Conservation (phyloP, 2,888 invertebrate species). For the Harpalus rufipes region DNA sequence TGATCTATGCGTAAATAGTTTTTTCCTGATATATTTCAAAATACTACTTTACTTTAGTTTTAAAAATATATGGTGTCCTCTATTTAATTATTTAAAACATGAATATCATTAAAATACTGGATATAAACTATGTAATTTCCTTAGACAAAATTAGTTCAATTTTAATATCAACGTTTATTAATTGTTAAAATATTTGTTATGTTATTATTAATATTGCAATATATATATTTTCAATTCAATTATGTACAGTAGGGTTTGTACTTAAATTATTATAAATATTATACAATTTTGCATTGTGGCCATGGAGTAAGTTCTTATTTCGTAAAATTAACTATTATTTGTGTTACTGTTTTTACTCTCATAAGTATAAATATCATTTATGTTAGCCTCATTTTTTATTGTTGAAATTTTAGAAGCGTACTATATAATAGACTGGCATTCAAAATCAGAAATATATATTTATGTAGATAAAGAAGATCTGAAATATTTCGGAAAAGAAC, state of each 20-base stretch:
- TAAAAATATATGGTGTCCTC: too few species aligned
- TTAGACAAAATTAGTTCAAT: too few species aligned
- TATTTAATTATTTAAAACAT: too few species aligned
- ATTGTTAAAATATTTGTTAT: too few species aligned
- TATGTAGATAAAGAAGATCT: slow-evolving; percentile 87
- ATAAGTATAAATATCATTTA: neutral
- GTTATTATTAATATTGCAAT: neutral
- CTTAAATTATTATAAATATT: slow-evolving; percentile 86
- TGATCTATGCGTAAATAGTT: too few species aligned
- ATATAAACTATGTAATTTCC: too few species aligned
- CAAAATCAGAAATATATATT: slow-evolving; percentile 83
- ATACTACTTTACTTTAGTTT: too few species aligned
- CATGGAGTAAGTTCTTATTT: slow-evolving; percentile 84
- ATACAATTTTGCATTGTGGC: slow-evolving; percentile 86
- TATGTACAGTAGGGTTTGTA: neutral
- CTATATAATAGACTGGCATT: slow-evolving; percentile 91
- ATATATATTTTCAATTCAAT: neutral
- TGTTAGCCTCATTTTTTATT: neutral
- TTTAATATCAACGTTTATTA: too few species aligned
- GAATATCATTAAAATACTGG: too few species aligned
- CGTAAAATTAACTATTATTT: slow-evolving; percentile 91
- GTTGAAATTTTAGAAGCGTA: slow-evolving; percentile 10
- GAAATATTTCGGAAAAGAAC: slow-evolving; percentile 89
- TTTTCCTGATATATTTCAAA: too few species aligned
- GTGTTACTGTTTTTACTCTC: slow-evolving; percentile 88